phyloP scores from a whole-genome alignment of 2,888 invertebrate species.

The Netelia virgata region DNA sequence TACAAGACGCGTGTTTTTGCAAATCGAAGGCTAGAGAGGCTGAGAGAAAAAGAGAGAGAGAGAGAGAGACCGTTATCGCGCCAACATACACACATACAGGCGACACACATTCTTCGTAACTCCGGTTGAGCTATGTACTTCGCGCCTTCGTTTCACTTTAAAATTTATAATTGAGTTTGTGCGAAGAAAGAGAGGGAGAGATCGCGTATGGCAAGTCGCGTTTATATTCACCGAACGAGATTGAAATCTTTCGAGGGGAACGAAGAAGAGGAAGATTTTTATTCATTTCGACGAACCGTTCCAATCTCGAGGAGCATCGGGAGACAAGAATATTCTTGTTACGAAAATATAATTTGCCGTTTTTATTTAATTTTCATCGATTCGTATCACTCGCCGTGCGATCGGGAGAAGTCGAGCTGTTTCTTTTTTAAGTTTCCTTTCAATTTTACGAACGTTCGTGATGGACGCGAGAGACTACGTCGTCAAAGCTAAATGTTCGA shows the following conservation, averaged over 20 bases:
- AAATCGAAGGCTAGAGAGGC: not conserved
- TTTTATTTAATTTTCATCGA: too few species aligned
- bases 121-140: slow-evolving; percentile 37
- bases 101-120: not conserved
- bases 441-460: not conserved
- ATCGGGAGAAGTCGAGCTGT: too few species aligned
- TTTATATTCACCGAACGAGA: not conserved
- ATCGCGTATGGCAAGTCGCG: too few species aligned
- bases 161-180: slow-evolving; percentile 58
- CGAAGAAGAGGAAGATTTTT: not conserved
- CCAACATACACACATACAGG: slow-evolving; percentile 23
- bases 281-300: not conserved
- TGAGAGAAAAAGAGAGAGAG: not conserved
- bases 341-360: too few species aligned
- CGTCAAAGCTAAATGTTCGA: too few species aligned
- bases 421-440: not conserved
- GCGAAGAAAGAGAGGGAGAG: too few species aligned
- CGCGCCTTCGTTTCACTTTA: slow-evolving; percentile 55
- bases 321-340: too few species aligned
- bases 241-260: not conserved
- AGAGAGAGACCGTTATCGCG: slow-evolving; percentile 26
- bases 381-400: too few species aligned
- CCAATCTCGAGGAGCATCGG: too few species aligned
- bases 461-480: not conserved
- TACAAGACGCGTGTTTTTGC: slow-evolving; percentile 47